Conservation (phyloP, 2,113 vertebrate genomes). For the Lepidothrix coronata region DNA sequence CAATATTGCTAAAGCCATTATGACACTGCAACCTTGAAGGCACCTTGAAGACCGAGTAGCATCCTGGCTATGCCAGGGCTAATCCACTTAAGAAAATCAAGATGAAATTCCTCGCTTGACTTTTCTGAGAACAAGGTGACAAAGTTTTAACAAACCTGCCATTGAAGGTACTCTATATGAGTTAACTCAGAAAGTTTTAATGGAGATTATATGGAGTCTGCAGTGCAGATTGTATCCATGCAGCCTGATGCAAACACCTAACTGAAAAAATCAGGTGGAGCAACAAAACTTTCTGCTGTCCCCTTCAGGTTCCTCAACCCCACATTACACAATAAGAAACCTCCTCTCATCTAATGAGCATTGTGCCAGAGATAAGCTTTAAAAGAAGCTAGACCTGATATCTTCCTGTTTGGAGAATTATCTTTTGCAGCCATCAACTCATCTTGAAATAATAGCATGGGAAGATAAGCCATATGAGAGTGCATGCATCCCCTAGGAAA, state of each 20-base stretch:
- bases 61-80: not conserved
- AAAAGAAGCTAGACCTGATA: not conserved
- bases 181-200: not conserved
- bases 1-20: not conserved
- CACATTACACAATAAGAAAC: not conserved
- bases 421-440: not conserved
- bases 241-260: not conserved
- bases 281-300: not conserved
- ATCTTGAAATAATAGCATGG: slow-evolving; percentile 22
- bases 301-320: not conserved
- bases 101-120: not conserved
- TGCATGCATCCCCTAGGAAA: slow-evolving; percentile 13
- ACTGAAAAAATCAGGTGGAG: not conserved
- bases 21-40: slow-evolving; percentile 14
- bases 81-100: slow-evolving; percentile 54
- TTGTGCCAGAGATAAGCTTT: not conserved
- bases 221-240: not conserved
- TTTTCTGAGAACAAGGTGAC: slow-evolving; percentile 5
- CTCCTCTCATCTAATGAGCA: not conserved
- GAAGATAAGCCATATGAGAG: slow-evolving; percentile 7
- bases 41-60: not conserved
- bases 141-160: not conserved
- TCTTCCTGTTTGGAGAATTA: not conserved
- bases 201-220: not conserved
- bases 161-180: not conserved